Evolutionary conservation across 2,888 invertebrate species (phyloP).

Genomic region (Endomychus coccineus): DNA sequence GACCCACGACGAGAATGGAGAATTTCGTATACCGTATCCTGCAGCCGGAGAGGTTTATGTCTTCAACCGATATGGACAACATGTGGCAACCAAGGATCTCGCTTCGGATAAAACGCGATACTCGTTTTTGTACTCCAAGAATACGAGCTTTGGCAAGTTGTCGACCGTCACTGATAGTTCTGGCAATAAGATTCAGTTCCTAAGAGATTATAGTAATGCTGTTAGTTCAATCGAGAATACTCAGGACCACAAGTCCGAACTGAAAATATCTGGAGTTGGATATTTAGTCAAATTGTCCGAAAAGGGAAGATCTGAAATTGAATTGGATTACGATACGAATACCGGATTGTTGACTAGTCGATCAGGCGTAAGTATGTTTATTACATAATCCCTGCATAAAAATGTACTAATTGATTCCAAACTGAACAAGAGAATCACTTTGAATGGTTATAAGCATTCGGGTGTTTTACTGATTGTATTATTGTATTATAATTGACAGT

Average conservation of each 20-base stretch:
- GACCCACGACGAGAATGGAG: slow-evolving; percentile 78
- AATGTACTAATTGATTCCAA: too few relatives aligned
- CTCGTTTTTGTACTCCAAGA: slow-evolving; percentile 94
- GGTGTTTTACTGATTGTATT: too few relatives aligned
- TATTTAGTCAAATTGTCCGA: slow-evolving; percentile 82
- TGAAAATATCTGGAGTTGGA: slow-evolving; percentile 89
- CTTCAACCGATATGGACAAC: slow-evolving; percentile 89
- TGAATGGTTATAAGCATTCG: too few relatives aligned
- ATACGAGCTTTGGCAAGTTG: slow-evolving; percentile 89
- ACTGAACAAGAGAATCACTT: too few relatives aligned
- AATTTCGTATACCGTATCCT: slow-evolving; percentile 89
- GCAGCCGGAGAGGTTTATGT: slow-evolving; percentile 90
- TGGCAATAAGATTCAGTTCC: slow-evolving; percentile 84
- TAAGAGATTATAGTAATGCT: slow-evolving; percentile 85
- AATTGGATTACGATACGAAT: slow-evolving; percentile 84
- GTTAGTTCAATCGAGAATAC: slow-evolving; percentile 93
- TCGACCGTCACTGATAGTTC: slow-evolving; percentile 91
- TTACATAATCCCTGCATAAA: too few relatives aligned
- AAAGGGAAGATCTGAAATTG: slow-evolving; percentile 82
- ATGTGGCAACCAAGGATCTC: slow-evolving; percentile 87
- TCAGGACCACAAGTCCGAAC: slow-evolving; percentile 85
- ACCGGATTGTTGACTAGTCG: slow-evolving; percentile 80
- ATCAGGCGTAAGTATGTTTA: slow-evolving; percentile 58
- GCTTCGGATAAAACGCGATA: slow-evolving; percentile 93
- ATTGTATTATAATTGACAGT: too few relatives aligned